A percentile compares a stretch with the other conserved stretches of the same genome.
phyloP scores from a whole-genome alignment of 1,140 invertebrate species.

The Hyposmocoma kahamanoa region DNA sequence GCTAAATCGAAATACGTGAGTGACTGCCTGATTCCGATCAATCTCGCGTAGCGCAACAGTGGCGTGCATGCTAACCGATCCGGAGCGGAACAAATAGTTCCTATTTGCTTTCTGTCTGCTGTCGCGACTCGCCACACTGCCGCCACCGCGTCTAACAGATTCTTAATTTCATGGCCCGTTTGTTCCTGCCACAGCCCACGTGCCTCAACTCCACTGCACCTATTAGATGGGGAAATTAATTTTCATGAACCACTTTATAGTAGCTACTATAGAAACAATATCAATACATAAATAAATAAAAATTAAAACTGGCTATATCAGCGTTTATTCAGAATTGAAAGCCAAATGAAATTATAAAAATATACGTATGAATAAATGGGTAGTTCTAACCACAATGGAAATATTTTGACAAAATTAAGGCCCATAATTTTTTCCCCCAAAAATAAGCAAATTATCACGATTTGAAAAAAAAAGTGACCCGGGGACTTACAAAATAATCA shows the following conservation, averaged over 20 bases:
- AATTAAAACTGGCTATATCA: too few species aligned
- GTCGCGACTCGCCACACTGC: slow-evolving; percentile 5
- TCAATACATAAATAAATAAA: too few species aligned
- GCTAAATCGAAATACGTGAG: slow-evolving; percentile 3
- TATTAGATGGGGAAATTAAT: not conserved
- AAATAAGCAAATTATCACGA: too few species aligned
- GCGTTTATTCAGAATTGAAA: too few species aligned
- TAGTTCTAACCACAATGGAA: too few species aligned
- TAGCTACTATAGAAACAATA: too few species aligned
- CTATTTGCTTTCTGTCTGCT: slow-evolving; percentile 51
- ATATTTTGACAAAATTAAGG: too few species aligned
- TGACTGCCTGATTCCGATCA: slow-evolving; percentile 15
- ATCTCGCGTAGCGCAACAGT: slow-evolving; percentile 19
- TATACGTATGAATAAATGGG: too few species aligned
- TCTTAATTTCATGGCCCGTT: slow-evolving; percentile 55
- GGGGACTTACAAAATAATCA: too few species aligned
- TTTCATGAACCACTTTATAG: not conserved
- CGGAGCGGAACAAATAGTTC: slow-evolving; percentile 36
- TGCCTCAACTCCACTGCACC: slow-evolving; percentile 1
- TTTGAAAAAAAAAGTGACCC: too few species aligned
- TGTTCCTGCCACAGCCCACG: not conserved
- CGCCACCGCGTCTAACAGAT: slow-evolving; percentile 32
- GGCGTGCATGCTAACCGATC: slow-evolving; percentile 30
- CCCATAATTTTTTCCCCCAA: too few species aligned
- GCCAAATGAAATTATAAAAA: too few species aligned